Evolutionary conservation across 2,888 invertebrate genomes (phyloP).

Genomic region (Diploptera punctata): DNA sequence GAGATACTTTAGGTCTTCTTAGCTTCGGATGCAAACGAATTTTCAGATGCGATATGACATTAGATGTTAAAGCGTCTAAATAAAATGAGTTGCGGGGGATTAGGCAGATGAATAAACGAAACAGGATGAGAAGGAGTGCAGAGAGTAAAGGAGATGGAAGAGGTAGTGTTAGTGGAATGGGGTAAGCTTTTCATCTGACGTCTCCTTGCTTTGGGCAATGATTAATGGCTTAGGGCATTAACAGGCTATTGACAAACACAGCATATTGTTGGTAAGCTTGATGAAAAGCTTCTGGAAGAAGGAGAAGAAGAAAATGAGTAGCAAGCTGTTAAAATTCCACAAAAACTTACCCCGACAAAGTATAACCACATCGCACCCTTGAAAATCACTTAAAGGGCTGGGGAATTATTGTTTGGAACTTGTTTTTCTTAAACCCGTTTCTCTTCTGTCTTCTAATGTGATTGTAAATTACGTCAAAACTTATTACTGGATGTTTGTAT

Average conservation of each 20-base stretch:
- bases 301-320: constrained; percentile 1
- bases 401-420: too few relatives aligned
- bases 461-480: too few relatives aligned
- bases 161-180: neutral
- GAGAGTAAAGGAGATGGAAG: constrained; percentile 15
- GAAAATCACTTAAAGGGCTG: too few relatives aligned
- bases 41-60: too few relatives aligned
- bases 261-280: constrained; percentile 46
- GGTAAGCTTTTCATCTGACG: constrained; percentile 25
- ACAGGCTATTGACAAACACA: constrained; percentile 58
- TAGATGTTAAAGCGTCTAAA: too few relatives aligned
- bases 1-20: too few relatives aligned
- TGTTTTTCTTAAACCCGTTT: too few relatives aligned
- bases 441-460: too few relatives aligned
- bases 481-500: too few relatives aligned
- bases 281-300: constrained; percentile 24
- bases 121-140: constrained; percentile 12
- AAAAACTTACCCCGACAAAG: neutral
- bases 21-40: too few relatives aligned
- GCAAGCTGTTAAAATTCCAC: constrained; percentile 9
- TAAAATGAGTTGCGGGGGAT: too few relatives aligned
- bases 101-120: neutral
- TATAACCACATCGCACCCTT: neutral
- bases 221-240: constrained; percentile 59
- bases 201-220: constrained; percentile 49